Conservation (phyloP, 2,888 invertebrate species). For the Erynnis tages region DNA sequence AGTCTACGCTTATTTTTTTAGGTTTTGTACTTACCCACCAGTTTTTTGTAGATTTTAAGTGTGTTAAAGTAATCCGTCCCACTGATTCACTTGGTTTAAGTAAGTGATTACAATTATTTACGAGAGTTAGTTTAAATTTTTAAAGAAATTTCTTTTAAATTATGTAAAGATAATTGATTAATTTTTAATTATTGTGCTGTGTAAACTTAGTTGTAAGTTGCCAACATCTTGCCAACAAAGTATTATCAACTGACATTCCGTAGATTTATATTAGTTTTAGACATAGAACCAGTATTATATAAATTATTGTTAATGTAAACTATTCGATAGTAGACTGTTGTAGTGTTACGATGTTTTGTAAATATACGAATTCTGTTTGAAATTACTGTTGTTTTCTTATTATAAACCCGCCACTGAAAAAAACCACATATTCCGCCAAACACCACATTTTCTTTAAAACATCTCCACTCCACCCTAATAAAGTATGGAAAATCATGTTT, state of each 20-base stretch:
- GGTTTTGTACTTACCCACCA: constrained; percentile 27
- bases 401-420: not conserved
- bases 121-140: not conserved
- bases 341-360: constrained; percentile 55
- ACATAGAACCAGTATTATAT: constrained; percentile 33
- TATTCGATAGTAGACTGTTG: constrained; percentile 44
- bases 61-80: constrained; percentile 71
- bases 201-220: constrained; percentile 26
- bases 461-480: too few relatives aligned
- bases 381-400: constrained; percentile 35
- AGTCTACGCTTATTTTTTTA: constrained; percentile 34
- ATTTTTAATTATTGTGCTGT: too few relatives aligned
- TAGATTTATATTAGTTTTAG: constrained; percentile 26
- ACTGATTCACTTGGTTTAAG: constrained; percentile 44
- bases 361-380: constrained; percentile 62
- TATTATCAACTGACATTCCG: constrained; percentile 53
- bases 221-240: constrained; percentile 70
- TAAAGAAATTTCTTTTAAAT: not conserved
- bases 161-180: not conserved
- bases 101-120: constrained; percentile 13
- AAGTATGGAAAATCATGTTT: too few relatives aligned
- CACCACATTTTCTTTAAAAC: too few relatives aligned
- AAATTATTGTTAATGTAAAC: constrained; percentile 39
- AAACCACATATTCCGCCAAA: too few relatives aligned
- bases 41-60: constrained; percentile 37